Conservation (phyloP, 2,888 invertebrate species). For the Amaurobius ferox region DNA sequence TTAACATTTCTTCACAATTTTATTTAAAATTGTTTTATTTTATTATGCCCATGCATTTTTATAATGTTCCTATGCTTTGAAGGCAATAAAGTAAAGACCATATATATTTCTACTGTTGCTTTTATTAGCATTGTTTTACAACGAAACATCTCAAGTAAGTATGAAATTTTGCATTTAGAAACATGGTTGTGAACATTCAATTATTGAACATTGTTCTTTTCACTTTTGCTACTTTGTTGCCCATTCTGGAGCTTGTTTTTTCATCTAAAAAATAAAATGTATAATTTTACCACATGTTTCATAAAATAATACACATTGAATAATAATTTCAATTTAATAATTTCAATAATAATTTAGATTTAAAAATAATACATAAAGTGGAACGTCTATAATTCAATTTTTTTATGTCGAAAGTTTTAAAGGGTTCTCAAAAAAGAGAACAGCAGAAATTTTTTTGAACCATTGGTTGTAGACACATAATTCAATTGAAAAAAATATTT, state of each 20-base stretch:
- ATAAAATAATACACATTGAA: not conserved
- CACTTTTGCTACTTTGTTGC: slow-evolving; percentile 24
- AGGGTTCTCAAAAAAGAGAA: no score
- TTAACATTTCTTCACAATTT: no score
- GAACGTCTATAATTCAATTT: no score
- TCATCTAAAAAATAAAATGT: slow-evolving; percentile 22
- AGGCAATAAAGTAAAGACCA: no score
- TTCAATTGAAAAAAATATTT: no score
- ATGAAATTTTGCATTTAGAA: not conserved
- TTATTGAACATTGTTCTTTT: not conserved
- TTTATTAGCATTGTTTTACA: not conserved
- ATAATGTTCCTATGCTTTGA: no score
- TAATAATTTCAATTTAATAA: not conserved
- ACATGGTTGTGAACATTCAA: no score
- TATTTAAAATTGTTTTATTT: no score
- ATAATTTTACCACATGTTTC: not conserved
- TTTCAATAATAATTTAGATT: not conserved
- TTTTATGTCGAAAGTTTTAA: no score
- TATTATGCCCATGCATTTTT: no score
- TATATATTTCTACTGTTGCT: not conserved
- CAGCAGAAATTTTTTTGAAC: no score
- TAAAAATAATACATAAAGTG: not conserved
- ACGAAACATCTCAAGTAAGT: not conserved
- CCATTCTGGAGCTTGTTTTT: slow-evolving; percentile 55
- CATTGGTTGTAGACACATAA: no score